Evolutionary conservation across 2,888 invertebrate genomes (phyloP), one percentile per base, ranked within the genome.

Genomic region (Tachina fera): DNA sequence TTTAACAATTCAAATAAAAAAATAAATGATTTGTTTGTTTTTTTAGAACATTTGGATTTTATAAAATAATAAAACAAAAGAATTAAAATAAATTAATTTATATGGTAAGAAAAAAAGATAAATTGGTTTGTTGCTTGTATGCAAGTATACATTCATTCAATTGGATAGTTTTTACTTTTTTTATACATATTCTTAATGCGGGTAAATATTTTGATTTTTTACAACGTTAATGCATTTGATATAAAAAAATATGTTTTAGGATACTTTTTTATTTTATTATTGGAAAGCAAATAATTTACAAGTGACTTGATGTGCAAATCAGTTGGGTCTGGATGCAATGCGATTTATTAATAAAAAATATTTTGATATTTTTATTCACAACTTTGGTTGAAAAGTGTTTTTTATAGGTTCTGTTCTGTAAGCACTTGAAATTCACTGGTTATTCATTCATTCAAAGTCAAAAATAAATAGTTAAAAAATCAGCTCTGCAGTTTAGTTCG

Each of bases 241-340:
- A 22, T 13, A 60, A 60, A 31, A 13, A 45, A 49, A 41, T 61
- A 47, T 39, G 13, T 13, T 49, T 45, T 67, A 14, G 22, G 67
- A 31, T 14, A 56, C 31, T 72, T 80, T 49, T 49, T 60, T 31
- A 31, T 31, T 31, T n/a, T n/a, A n/a, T n/a, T n/a, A 31, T 31
- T 60, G 49, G n/a, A 45, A 76, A 84, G 84, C 76, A 60, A 60
- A 41, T 67, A 67, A 84, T 65, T 77, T 78, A 82, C 81, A 85
- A 78, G 81, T 81, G 81, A 68, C 65, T 72, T 77, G 56, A 49
- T 13, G 84, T 85, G 74, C 58, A 81, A 49, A 72, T 70, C 75
- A 68, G 53, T 71, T 72, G 83, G 60, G 43, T 74, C 51, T 49
- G 43, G 49, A 83, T 77, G 65, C 65, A 71, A 71, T 39, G 78